A percentile compares a stretch with the other conserved stretches of the same genome.
phyloP scores from a whole-genome alignment of 1,140 invertebrate genomes.

The Euura saliciscinereae region DNA sequence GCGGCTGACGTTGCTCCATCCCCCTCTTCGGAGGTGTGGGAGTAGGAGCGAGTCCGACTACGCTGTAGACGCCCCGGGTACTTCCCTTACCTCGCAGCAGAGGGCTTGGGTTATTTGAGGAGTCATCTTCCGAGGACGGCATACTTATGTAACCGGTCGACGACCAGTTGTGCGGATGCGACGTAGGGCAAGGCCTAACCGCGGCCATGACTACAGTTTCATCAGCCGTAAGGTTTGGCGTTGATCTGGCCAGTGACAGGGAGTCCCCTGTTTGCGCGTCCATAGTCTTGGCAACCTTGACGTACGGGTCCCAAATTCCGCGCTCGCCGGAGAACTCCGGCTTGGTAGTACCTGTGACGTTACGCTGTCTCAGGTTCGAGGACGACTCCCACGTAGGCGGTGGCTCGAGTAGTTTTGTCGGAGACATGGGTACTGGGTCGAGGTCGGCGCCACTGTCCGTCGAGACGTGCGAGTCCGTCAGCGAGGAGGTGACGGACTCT shows the following conservation, averaged over 20 bases:
- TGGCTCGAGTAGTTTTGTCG: conserved; percentile 46
- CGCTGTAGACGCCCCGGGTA: conserved; percentile 36
- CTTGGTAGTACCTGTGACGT: conserved; percentile 38
- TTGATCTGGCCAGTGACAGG: conserved; percentile 48
- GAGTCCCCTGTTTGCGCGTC: conserved; percentile 32
- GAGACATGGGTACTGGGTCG: conserved; percentile 47
- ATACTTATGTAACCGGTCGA: conserved; percentile 56
- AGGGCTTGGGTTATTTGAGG: conserved; percentile 49
- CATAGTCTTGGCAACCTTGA: conserved; percentile 42
- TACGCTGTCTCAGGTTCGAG: conserved; percentile 51
- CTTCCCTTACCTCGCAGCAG: conserved; percentile 37
- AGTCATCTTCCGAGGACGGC: conserved; percentile 49
- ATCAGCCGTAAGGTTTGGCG: conserved; percentile 48
- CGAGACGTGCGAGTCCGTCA: conserved; percentile 62
- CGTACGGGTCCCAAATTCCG: conserved; percentile 47
- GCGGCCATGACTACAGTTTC: conserved; percentile 22
- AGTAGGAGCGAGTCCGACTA: conserved; percentile 36
- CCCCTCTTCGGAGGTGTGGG: conserved; percentile 23
- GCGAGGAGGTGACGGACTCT: conserved; percentile 64
- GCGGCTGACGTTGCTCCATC: not conserved
- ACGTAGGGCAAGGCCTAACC: conserved; percentile 24
- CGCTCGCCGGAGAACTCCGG: conserved; percentile 28
- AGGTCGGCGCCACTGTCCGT: conserved; percentile 62
- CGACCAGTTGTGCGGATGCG: conserved; percentile 48
- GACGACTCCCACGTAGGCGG: conserved; percentile 44